Conservation (phyloP, 2,888 invertebrate genomes). For the Andrena dorsata region DNA sequence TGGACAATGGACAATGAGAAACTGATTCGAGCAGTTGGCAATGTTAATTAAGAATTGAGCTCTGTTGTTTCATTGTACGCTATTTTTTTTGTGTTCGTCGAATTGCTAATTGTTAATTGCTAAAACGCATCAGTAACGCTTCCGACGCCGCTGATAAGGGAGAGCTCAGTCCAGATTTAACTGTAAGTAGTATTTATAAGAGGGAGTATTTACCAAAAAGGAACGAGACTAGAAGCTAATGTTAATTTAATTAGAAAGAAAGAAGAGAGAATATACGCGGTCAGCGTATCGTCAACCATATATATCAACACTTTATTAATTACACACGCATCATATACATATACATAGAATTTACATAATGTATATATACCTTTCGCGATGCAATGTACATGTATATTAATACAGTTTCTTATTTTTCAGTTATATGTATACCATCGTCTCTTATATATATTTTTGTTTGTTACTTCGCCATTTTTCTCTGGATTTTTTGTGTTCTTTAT, state of each 20-base stretch:
- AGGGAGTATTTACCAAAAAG: conserved; percentile 34
- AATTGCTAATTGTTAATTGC: not conserved
- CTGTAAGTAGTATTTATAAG: conserved; percentile 27
- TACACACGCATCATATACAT: conserved; percentile 79
- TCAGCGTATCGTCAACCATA: conserved; percentile 74
- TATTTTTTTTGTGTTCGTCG: conserved; percentile 31
- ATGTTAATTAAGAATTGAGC: not conserved
- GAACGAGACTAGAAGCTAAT: conserved; percentile 11
- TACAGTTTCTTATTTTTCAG: conserved; percentile 56
- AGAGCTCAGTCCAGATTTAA: conserved; percentile 4
- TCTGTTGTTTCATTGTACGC: not conserved
- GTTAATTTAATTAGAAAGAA: conserved; percentile 23
- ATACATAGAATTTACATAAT: conserved; percentile 69
- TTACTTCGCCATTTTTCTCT: not conserved
- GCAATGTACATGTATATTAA: conserved; percentile 74
- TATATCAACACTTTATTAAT: conserved; percentile 82
- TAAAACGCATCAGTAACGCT: conserved; percentile 5
- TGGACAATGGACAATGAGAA: not conserved
- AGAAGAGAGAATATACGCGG: not conserved
- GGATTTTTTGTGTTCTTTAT: not conserved
- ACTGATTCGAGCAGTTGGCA: not conserved
- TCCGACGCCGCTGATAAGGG: not conserved
- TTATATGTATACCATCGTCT: conserved; percentile 22
- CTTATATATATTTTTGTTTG: conserved; percentile 28
- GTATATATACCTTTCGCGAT: conserved; percentile 71